Conservation (phyloP, 2,113 vertebrate genomes). For the Hydropotes inermis region DNA sequence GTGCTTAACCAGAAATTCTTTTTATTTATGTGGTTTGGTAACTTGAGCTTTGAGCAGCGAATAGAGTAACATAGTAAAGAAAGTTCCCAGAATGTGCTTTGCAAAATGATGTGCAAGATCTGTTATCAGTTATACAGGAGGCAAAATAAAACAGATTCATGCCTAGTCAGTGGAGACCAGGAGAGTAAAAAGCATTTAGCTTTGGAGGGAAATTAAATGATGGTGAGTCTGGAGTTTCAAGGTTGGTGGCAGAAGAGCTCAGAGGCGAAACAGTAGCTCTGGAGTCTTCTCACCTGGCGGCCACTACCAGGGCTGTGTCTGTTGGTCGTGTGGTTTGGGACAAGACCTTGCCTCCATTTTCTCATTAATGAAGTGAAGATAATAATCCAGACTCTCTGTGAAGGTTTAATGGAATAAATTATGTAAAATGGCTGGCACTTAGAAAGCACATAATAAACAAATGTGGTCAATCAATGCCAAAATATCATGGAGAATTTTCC, state of each 20-base stretch:
- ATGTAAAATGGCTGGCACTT: neutral
- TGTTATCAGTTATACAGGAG: neutral
- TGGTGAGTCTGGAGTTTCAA: neutral
- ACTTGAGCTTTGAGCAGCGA: neutral
- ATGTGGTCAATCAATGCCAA: neutral
- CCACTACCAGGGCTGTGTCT: fast-evolving
- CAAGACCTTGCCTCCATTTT: neutral
- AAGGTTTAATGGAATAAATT: neutral
- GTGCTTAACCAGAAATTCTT: neutral
- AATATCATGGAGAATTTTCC: neutral
- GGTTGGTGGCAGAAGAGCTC: neutral
- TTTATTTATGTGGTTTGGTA: neutral
- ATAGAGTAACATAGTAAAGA: neutral
- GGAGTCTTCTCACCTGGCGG: fast-evolving
- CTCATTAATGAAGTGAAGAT: neutral
- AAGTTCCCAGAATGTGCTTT: neutral
- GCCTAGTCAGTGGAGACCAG: neutral
- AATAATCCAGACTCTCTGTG: neutral
- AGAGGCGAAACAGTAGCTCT: fast-evolving
- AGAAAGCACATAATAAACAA: neutral
- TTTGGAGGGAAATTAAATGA: neutral
- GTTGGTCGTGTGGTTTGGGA: neutral
- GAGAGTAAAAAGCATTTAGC: neutral
- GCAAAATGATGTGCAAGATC: neutral
- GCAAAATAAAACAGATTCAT: neutral